Conservation (phyloP, 2,888 invertebrate genomes). For the Caenorhabditis sp. region DNA sequence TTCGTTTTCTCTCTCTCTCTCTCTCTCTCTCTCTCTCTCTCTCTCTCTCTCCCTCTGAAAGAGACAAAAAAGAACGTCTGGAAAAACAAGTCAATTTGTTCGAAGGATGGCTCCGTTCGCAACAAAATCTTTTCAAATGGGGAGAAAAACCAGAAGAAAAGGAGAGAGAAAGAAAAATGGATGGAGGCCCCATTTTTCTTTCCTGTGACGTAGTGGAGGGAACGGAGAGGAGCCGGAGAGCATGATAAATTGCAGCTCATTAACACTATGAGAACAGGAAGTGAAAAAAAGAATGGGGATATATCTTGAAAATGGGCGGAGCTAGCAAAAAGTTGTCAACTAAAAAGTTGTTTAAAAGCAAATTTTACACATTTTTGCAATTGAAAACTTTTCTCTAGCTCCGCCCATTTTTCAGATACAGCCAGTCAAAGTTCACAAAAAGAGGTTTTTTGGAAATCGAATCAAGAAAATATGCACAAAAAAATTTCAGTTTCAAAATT, state of each 20-base stretch:
- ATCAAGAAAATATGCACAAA: too few species aligned
- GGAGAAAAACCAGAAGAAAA: neutral
- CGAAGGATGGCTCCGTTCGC: conserved; percentile 18
- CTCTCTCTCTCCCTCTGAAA: too few species aligned
- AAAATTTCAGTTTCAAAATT: too few species aligned
- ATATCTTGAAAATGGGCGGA: neutral
- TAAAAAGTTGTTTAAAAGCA: neutral
- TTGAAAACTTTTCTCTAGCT: neutral
- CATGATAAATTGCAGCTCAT: conserved; percentile 2
- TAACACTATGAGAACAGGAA: neutral
- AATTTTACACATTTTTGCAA: neutral
- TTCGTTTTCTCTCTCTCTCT: too few species aligned
- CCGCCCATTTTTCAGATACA: neutral
- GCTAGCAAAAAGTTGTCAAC: neutral
- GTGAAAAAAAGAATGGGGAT: neutral
- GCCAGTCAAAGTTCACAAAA: neutral
- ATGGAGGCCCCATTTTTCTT: neutral
- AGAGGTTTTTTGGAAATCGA: too few species aligned
- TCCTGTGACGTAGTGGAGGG: neutral
- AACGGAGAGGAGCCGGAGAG: neutral
- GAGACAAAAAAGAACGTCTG: conserved; percentile 26
- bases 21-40: too few species aligned
- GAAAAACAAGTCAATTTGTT: conserved; percentile 42
- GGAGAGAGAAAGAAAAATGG: neutral
- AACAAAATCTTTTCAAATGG: conserved; percentile 21